Base-by-base conservation (phyloP, 2,888 invertebrate species). In the Rhagophthalmus giganteus region DNA sequence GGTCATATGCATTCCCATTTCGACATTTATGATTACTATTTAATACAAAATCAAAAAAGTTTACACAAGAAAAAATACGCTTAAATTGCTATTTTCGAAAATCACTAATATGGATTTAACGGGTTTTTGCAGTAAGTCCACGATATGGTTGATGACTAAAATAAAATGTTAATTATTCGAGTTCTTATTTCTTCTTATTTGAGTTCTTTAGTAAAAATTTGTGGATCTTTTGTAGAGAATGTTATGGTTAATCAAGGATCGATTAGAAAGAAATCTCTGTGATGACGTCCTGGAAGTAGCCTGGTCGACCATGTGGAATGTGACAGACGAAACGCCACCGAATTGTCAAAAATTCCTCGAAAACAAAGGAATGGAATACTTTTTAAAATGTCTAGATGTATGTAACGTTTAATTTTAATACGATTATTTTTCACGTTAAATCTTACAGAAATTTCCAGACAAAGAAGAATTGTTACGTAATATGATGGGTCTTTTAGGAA, bases 221-320 rank as follows among this genome's bases (percentile, higher is more conserved):
- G n/a, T n/a, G n/a, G n/a, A n/a, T n/a, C n/a, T n/a, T n/a, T 48
- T 37, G 26, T 34, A 89, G 85, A 86, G 84, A 76, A 95, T 98
- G 93, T 76, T 97, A 65, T 83, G 84, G 64, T 80, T 97, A 62
- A 95, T 98, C 54, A 82, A 85, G 42, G 87, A 90, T 67, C 85
- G 94, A 37, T 78, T 94, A 51, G 82, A 84, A 48, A 79, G 85
- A 25, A 81, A 82, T 47, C 77, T 88, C 27, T 95, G 94, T 70
- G 97, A 98, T 73, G 97, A 98, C 73, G 93, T 96, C 10, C 82
- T 98, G 77, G 96, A 97, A 77, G 94, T 95, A 9, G 94, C 96
- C 2, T 98, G 98, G 98, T 95, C 95, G 48, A 94, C 95, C n/a
- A 90, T 98, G 90, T 98, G 97, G 97, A 98, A 97, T 76, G 90